Evolutionary conservation across 2,888 invertebrate genomes (phyloP), one percentile per base, ranked within the genome.

Genomic region (Caenorhabditis sp.): DNA sequence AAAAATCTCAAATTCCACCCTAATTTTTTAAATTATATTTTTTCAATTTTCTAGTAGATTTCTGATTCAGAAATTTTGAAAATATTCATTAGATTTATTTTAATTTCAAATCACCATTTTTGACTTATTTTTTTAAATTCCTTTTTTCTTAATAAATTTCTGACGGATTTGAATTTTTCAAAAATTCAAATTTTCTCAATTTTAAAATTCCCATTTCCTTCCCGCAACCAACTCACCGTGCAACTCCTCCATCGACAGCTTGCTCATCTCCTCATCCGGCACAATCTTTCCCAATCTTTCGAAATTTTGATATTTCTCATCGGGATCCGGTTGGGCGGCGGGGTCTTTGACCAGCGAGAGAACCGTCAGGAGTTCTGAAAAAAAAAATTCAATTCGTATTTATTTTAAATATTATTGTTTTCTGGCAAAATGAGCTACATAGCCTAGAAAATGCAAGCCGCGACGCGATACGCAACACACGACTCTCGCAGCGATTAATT

Each of bases 281-380:
- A 76, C 2, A 4, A 53, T 24, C 6, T 60, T 9, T 50, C 61
- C 61, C 15, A 76, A 44, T 22, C 44, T 51, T 1, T 67, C 76
- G 13, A 76, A 76, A 50, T 61, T 28, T 9, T 61, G 4, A 0
- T 67, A 65, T 28, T 28, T 22, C 8, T 74, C 74, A 44, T 74
- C 55, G 1, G 6, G 44, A 15, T 56, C 50, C 0, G 24, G 22
- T 2, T 40, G 2, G 0, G 56, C 15, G 6, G 60, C 8, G 2
- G 26, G n/a, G 5, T 40, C 37, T 55, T 65, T 67, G 5, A 67
- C 18, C 0, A 67, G 55, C 24, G 47, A 50, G 28, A 76, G 61
- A 5, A 28, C 47, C 0, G 61, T 68, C 1, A 76, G 76, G 26
- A 53, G 9, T 22, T 61, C 61, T 61, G 37, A 24, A 58, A 22